Evolutionary conservation across 37 sponge, comb jelly and placozoan genomes (phyloP), one percentile per base, ranked within the genome.

Genomic region (Corticium candelabrum): DNA sequence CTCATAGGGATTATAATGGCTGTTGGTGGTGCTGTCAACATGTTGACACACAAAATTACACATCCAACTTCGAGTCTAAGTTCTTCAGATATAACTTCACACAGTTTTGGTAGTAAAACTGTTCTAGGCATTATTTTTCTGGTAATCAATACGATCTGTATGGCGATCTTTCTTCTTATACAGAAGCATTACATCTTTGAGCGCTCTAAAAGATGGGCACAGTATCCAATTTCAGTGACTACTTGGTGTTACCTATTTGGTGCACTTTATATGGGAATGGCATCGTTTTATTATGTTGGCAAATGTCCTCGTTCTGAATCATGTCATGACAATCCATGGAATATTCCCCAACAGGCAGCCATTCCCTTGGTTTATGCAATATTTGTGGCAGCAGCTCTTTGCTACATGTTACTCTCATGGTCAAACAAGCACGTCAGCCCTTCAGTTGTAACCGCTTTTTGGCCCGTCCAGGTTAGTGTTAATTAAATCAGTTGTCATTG

Each of bases 401-500:
- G 94, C 82, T 94, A 87, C 68, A 76, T 90, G 37, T 82, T 94
- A 34, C 40, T 90, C 74, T 83, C 88, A 7, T 94, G 94, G 94
- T 41, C 88, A 36, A 90, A 87, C 69, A 41, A 81, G 21, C 87
- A 94, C 36, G 73, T 87, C 34, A 77, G 84, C 41, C 37, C 88
- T 39, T 82, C 85, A 29, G 37, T 94, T 4, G 88, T 90, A 30
- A 85, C 94, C 37, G 94, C 90, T 21, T 94, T 90, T 76, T 94
- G 90, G 90, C 94, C 94, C 37, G 30, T 85, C 27, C 94, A 94
- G 84, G 94, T 94, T 68, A 38, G 82, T 31, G 78, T 80, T 15
- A n/a, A n/a, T n/a, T n/a, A n/a, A n/a, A n/a, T n/a, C n/a, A n/a
- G n/a, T n/a, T n/a, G n/a, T n/a, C n/a, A n/a, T n/a, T n/a, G n/a